Conservation (phyloP, 2,113 vertebrate genomes). For the Corythaeola cristata region DNA sequence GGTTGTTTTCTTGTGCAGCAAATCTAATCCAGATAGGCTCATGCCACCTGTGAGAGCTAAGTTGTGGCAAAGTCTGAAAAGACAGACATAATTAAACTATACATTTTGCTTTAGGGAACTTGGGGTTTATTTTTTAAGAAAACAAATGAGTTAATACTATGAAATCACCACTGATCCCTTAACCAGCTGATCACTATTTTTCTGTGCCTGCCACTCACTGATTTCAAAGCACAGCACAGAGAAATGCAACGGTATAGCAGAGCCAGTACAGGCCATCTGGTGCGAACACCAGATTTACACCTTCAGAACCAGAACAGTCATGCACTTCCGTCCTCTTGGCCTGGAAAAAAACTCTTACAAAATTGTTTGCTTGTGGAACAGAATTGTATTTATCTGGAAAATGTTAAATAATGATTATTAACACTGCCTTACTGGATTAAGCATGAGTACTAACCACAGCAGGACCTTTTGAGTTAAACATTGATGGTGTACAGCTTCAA, state of each 20-base stretch:
- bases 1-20: conserved; percentile 59
- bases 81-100: background rate
- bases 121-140: background rate
- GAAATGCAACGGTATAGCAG: background rate
- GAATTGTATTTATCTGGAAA: background rate
- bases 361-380: background rate
- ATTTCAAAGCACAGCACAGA: background rate
- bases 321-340: background rate
- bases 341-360: background rate
- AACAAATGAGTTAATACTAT: conserved; percentile 1
- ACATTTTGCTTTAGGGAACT: background rate
- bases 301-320: background rate
- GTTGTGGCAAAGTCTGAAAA: background rate
- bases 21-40: conserved; percentile 54
- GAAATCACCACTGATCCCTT: conserved; percentile 8
- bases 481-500: background rate
- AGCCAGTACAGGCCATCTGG: background rate
- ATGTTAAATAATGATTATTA: background rate
- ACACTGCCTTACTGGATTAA: background rate
- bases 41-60: conserved; percentile 48
- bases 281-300: background rate
- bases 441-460: background rate
- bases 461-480: background rate
- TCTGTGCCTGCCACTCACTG: background rate
- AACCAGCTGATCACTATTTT: conserved; percentile 23